These are phyloP conservation scores for Rhingia campestris DNA, from an alignment of 2,888 invertebrate species.

Conservation along the genomic window DNA sequence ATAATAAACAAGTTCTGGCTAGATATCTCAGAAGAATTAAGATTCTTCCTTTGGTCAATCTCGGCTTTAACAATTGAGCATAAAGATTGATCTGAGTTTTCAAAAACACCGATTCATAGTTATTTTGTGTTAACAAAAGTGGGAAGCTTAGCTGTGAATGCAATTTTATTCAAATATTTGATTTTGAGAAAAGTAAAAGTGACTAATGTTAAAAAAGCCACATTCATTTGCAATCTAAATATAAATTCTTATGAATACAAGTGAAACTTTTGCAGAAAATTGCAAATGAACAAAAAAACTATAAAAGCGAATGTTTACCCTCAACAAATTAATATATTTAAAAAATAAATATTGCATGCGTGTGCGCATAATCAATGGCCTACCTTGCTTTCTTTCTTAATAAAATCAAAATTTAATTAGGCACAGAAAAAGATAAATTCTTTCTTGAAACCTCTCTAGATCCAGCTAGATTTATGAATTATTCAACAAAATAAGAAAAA, in stretches of 20 bases:
- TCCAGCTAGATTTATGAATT: slow-evolving; percentile 1
- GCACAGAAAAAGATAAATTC: background rate
- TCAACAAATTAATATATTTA: slow-evolving; percentile 7
- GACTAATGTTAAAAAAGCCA: background rate
- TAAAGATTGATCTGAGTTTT: too few species aligned
- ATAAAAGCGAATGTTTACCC: slow-evolving; percentile 26
- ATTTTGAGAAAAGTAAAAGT: slow-evolving; percentile 30
- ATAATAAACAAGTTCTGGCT: too few species aligned
- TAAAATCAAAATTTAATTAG: slow-evolving; percentile 30
- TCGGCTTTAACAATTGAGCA: too few species aligned
- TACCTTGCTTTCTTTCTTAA: slow-evolving; percentile 38
- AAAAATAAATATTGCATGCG: background rate
- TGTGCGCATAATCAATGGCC: slow-evolving; percentile 24
- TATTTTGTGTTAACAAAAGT: too few species aligned
- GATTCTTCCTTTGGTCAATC: too few species aligned
- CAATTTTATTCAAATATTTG: background rate
- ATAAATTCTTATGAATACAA: slow-evolving; percentile 10
- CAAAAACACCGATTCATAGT: too few species aligned
- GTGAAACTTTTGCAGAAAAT: slow-evolving; percentile 11
- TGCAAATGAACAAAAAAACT: slow-evolving; percentile 5
- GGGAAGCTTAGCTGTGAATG: too few species aligned
- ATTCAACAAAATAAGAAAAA: slow-evolving; percentile 19
- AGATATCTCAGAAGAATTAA: too few species aligned
- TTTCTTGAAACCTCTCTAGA: background rate
- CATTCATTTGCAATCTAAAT: slow-evolving; percentile 21